phyloP scores from a whole-genome alignment of 2,113 vertebrate genomes.

The Erythrolamprus reginae region DNA sequence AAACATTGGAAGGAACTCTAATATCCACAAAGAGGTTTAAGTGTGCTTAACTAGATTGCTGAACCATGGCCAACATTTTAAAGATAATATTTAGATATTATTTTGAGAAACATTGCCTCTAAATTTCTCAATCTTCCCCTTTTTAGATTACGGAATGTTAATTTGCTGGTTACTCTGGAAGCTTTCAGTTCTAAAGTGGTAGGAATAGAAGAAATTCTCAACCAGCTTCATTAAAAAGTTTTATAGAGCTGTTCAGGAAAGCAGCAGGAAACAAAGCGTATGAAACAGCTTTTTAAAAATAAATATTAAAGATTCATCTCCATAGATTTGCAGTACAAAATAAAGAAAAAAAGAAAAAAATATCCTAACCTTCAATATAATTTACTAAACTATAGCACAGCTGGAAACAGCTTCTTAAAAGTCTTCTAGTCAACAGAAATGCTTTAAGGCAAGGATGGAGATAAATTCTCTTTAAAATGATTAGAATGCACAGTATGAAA shows the following conservation, averaged over 20 bases:
- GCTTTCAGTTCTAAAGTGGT: slow-evolving; percentile 6
- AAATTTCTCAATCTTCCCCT: not conserved
- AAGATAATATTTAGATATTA: not conserved
- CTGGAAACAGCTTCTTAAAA: slow-evolving; percentile 64
- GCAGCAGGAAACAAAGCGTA: slow-evolving; percentile 58
- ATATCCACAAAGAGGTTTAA: not conserved
- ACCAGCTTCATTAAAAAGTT: slow-evolving; percentile 53
- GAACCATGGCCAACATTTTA: not conserved
- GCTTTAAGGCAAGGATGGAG: slow-evolving; percentile 47
- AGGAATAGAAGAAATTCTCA: slow-evolving; percentile 39
- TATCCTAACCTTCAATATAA: slow-evolving; percentile 56
- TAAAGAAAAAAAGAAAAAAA: slow-evolving; percentile 36
- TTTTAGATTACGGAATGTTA: slow-evolving; percentile 6
- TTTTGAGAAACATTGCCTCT: not conserved
- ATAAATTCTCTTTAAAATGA: slow-evolving; percentile 53
- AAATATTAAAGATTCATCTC: slow-evolving; percentile 65
- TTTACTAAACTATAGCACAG: slow-evolving; percentile 59
- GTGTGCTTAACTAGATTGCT: not conserved
- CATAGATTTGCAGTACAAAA: slow-evolving; percentile 49
- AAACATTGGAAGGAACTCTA: not conserved
- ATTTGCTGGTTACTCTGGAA: not conserved
- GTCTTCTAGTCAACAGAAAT: slow-evolving; percentile 59
- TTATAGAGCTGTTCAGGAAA: slow-evolving; percentile 54
- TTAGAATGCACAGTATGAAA: slow-evolving; percentile 71
- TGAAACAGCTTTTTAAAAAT: slow-evolving; percentile 53